Evolutionary conservation across 2,888 invertebrate genomes (phyloP), one percentile per base, ranked within the genome.

Genomic region (Drosophila paranaensis): DNA sequence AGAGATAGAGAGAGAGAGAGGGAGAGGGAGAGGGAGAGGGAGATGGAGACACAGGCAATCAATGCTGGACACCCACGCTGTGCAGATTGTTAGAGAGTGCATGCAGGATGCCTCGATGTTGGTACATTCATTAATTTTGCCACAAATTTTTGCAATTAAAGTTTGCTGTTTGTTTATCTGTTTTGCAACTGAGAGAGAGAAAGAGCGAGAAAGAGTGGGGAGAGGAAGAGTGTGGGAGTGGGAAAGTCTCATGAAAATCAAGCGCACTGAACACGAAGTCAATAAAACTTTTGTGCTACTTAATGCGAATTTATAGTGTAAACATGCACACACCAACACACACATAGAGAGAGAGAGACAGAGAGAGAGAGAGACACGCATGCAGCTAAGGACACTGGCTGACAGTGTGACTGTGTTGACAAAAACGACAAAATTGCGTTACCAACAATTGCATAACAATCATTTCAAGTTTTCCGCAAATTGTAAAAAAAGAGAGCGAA

Each of bases 251-350:
- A 69, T 82, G 78, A 80, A 87, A 85, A 85, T 82, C 86, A 85
- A 82, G 87, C 74, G 74, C 68, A 64, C 69, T 81, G 81, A 89
- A 82, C 85, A 88, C 81, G 88, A 89, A 86, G 86, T 86, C 86
- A 86, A 86, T 86, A 86, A 86, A 85, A 86, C 90, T 86, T 84
- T 88, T 77, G 82, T 88, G 88, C 86, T 88, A 89, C 89, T 86
- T 86, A 86, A 86, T 89, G 89, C 89, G 86, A 86, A 86, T 86
- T 86, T 86, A 86, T 86, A 85, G 88, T 88, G 89, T 86, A 88
- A 86, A 86, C 89, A 85, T 75, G 71, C 71, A 79, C 69, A 88
- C 50, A 69, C 60, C 42, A 16, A 20, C 14, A n/a, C 27, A 46
- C 4, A 39, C 0, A 43, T 2, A 40, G 3, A 8, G n/a, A n/a